phyloP scores from a whole-genome alignment of 1,140 invertebrate genomes.

The Drosophila varians region DNA sequence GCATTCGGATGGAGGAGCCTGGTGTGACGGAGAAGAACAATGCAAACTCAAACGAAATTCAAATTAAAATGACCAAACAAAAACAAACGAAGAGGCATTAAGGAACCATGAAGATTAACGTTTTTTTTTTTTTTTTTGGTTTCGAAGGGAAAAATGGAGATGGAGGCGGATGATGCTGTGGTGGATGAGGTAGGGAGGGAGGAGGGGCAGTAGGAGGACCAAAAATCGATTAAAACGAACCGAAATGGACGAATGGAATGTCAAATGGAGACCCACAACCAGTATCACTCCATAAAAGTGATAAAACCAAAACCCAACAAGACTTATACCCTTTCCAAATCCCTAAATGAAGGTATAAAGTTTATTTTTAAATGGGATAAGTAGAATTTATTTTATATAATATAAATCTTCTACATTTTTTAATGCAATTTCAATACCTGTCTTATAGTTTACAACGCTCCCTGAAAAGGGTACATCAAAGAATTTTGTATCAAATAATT shows the following conservation, averaged over 20 bases:
- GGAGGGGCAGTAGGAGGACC: constrained; percentile 2
- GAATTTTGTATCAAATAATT: constrained; percentile 59
- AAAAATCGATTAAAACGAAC: constrained; percentile 75
- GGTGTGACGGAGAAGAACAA: constrained; percentile 25
- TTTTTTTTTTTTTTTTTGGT: constrained; percentile 4
- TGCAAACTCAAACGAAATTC: constrained; percentile 52
- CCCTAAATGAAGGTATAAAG: no score
- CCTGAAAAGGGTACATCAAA: constrained; percentile 17
- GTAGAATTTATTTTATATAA: no score
- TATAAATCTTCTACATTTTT: no score
- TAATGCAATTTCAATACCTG: no score
- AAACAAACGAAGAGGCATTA: constrained; percentile 62
- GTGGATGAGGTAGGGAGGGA: background rate
- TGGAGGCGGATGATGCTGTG: background rate
- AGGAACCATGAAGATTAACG: constrained; percentile 37
- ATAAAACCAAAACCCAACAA: constrained; percentile 19
- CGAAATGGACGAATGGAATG: constrained; percentile 65
- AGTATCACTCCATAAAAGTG: constrained; percentile 49
- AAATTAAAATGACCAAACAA: constrained; percentile 58
- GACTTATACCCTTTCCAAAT: background rate
- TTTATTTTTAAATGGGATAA: no score
- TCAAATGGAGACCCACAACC: constrained; percentile 60
- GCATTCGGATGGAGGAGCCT: background rate
- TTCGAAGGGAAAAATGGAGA: background rate
- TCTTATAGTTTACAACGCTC: background rate